Percentiles rank a stretch among this genome's conserved stretches.
Evolutionary conservation across 2,888 invertebrate species (phyloP).

Genomic region (Epiperipatus broadwayi): DNA sequence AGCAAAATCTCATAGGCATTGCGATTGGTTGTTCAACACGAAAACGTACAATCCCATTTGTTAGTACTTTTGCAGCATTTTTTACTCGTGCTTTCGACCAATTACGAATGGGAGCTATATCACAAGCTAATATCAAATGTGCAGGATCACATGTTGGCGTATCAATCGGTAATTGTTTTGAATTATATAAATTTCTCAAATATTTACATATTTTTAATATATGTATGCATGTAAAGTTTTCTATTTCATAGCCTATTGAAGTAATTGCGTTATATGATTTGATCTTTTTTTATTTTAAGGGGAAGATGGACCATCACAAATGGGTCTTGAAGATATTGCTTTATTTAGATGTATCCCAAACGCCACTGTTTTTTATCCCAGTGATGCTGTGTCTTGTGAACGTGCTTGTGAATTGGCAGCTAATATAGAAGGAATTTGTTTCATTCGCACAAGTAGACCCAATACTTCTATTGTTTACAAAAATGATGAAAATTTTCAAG

Average conservation of each 20-base stretch:
- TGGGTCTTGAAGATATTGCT: slow-evolving; percentile 96
- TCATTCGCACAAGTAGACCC: slow-evolving; percentile 85
- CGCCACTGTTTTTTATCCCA: slow-evolving; percentile 45
- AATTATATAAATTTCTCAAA: slow-evolving; percentile 12
- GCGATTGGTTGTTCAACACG: slow-evolving; percentile 74
- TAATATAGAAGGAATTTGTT: slow-evolving; percentile 81
- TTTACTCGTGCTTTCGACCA: slow-evolving; percentile 92
- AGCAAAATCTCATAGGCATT: slow-evolving; percentile 73
- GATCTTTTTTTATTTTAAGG: slow-evolving; percentile 21
- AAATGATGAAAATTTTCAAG: slow-evolving; percentile 58
- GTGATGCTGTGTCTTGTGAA: slow-evolving; percentile 86
- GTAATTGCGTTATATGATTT: background rate
- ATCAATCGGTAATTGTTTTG: slow-evolving; percentile 54
- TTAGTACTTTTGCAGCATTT: slow-evolving; percentile 94
- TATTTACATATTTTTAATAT: background rate
- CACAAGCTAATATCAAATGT: slow-evolving; percentile 90
- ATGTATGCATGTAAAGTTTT: background rate
- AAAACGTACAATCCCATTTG: slow-evolving; percentile 77
- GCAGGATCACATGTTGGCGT: slow-evolving; percentile 93
- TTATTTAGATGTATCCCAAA: slow-evolving; percentile 76
- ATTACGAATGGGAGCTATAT: slow-evolving; percentile 98
- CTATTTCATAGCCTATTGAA: background rate
- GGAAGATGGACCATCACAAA: slow-evolving; percentile 96
- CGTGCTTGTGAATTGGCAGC: slow-evolving; percentile 87
- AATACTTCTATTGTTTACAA: slow-evolving; percentile 65